phyloP scores from a whole-genome alignment of 2,113 vertebrate species.

The Piprites chloris region DNA sequence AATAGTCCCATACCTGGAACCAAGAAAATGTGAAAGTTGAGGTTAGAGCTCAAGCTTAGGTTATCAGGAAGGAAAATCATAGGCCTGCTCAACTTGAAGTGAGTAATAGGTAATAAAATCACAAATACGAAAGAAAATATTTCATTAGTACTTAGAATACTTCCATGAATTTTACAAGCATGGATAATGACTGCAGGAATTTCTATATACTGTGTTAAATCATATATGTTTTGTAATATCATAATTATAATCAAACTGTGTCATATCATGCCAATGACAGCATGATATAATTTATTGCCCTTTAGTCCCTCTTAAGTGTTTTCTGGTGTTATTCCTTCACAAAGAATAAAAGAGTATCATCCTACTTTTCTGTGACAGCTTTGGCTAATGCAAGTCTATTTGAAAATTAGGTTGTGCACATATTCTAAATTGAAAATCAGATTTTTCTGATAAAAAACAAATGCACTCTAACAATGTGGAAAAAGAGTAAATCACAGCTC shows the following conservation, averaged over 20 bases:
- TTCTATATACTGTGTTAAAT: not conserved
- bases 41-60: not conserved
- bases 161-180: not conserved
- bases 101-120: not conserved
- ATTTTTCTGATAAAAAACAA: not conserved
- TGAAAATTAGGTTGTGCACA: not conserved
- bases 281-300: not conserved
- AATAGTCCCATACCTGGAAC: constrained; percentile 76
- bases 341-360: not conserved
- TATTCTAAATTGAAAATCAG: not conserved
- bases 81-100: not conserved
- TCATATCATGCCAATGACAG: not conserved
- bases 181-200: not conserved
- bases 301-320: not conserved
- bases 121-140: not conserved
- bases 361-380: not conserved
- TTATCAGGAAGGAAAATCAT: not conserved
- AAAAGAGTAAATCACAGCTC: not conserved
- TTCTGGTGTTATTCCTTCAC: not conserved
- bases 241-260: not conserved
- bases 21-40: not conserved
- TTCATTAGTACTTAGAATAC: not conserved
- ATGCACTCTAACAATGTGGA: not conserved
- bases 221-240: not conserved
- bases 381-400: not conserved